A percentile compares a stretch with the other conserved stretches of the same genome.
phyloP scores from a whole-genome alignment of 2,797 vertebrate species.

The Arnoldichthys spilopterus region DNA sequence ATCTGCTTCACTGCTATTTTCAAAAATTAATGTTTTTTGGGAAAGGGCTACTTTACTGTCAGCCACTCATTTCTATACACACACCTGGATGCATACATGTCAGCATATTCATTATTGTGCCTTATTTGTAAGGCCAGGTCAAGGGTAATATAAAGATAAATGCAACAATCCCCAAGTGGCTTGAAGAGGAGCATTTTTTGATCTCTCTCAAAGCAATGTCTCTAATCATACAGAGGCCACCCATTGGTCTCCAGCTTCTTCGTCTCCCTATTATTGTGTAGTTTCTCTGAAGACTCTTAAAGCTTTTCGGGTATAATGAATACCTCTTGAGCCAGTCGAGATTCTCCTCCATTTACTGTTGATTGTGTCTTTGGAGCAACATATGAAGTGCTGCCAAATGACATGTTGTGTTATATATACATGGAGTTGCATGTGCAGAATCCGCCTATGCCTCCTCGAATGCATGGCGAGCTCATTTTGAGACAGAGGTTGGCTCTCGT shows the following conservation, averaged over 20 bases:
- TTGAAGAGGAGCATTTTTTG: conserved; percentile 56
- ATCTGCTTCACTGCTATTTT: neutral
- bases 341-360: conserved; percentile 56
- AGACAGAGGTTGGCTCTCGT: conserved; percentile 42
- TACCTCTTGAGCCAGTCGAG: conserved; percentile 59
- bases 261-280: conserved; percentile 58
- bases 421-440: conserved; percentile 22
- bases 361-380: conserved; percentile 54
- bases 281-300: conserved; percentile 60
- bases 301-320: conserved; percentile 65
- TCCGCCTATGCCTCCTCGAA: conserved; percentile 36
- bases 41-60: conserved; percentile 34
- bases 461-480: conserved; percentile 49
- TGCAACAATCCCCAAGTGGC: conserved; percentile 44
- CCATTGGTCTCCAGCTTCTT: conserved; percentile 51
- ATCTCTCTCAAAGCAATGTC: conserved; percentile 59
- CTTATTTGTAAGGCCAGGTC: conserved; percentile 53
- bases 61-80: conserved; percentile 49
- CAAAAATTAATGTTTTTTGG: conserved; percentile 28
- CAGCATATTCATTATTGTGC: conserved; percentile 52
- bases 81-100: conserved; percentile 55
- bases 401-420: conserved; percentile 56
- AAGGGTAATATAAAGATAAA: conserved; percentile 59
- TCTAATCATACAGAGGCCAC: conserved; percentile 56
- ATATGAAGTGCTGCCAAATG: conserved; percentile 60